These are phyloP conservation scores for Drosophila kanapiae DNA, from an alignment of 1,140 invertebrate genomes.

Conservation along the genomic window DNA sequence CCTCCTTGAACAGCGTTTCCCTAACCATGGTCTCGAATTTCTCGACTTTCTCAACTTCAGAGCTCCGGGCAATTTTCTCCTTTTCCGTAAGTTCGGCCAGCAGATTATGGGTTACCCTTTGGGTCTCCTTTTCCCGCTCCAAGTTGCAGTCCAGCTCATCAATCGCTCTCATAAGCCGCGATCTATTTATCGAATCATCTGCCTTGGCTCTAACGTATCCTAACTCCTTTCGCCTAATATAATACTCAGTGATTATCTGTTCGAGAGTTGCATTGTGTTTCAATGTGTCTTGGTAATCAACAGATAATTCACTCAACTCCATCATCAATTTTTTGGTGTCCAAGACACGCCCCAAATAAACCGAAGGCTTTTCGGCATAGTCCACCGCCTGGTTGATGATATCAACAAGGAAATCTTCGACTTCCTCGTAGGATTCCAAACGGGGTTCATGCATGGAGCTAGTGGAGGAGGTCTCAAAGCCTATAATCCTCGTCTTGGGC, in stretches of 20 bases:
- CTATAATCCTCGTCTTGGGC: fast-evolving
- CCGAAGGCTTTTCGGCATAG: background rate
- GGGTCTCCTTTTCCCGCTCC: background rate
- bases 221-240: background rate
- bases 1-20: constrained; percentile 17
- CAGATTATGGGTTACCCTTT: background rate
- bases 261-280: background rate
- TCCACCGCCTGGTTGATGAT: constrained; percentile 4
- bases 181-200: background rate
- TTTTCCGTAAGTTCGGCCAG: background rate
- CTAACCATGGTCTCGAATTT: constrained; percentile 17
- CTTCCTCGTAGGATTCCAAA: background rate
- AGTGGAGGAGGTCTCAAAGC: background rate
- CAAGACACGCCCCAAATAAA: background rate
- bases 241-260: background rate
- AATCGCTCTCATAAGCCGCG: background rate
- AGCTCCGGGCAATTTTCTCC: fast-evolving
- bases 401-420: background rate
- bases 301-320: background rate
- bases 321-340: constrained; percentile 30
- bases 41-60: background rate
- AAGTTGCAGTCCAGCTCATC: constrained; percentile 21
- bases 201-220: background rate
- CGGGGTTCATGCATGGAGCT: fast-evolving
- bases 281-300: background rate